Evolutionary conservation across 2,113 vertebrate species (phyloP).

Genomic region (Anguilla japonica): DNA sequence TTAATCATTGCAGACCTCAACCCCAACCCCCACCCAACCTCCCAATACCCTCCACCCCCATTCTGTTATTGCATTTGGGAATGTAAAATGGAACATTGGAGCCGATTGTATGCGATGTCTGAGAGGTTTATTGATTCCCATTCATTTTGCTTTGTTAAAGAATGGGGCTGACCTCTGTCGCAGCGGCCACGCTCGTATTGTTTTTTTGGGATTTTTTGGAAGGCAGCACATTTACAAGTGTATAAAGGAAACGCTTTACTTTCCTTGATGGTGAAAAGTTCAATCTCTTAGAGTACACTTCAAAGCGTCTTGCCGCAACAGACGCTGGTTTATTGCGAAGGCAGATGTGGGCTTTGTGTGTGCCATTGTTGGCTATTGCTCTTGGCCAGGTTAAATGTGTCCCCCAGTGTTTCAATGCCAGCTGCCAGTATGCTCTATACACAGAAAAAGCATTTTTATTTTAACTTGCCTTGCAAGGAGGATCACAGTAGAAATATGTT

Average conservation of each 20-base stretch:
- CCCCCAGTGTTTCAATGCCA: neutral
- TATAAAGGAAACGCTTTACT: neutral
- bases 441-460: neutral
- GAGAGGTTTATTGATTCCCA: conserved; percentile 60
- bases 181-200: conserved; percentile 17
- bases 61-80: conserved; percentile 52
- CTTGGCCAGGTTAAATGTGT: neutral
- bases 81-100: conserved; percentile 41
- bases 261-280: neutral
- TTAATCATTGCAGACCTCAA: conserved; percentile 24
- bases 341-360: neutral
- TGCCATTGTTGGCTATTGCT: neutral
- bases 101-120: conserved; percentile 53
- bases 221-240: no score
- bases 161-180: conserved; percentile 25
- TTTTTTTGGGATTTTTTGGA: no score
- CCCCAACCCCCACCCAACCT: neutral
- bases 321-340: neutral
- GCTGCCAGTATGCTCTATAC: no score
- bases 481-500: no score
- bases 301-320: neutral
- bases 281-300: neutral
- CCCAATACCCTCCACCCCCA: neutral
- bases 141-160: conserved; percentile 15
- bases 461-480: neutral